Base-by-base conservation (phyloP, 2,797 vertebrate genomes). In the Geotrypetes seraphini region DNA sequence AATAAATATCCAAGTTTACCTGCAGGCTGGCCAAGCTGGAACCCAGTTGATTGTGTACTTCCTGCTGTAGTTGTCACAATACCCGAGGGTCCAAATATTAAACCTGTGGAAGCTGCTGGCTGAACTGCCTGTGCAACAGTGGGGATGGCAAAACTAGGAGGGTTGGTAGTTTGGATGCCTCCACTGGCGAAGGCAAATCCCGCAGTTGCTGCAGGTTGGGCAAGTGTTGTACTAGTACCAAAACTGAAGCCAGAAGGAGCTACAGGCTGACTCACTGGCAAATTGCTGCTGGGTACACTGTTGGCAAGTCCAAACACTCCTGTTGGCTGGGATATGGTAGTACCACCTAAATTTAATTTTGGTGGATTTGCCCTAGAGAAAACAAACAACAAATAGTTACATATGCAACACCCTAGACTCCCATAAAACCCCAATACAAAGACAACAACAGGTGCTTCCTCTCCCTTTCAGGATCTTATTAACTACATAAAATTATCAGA, bases 261-360 rank as follows among this genome's bases (percentile, higher is more conserved):
- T 1, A 62, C 21, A 2, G 66, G 45, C 15, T 63, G 61, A 54
- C 57, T 61, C 40, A 85, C 26, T 41, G 44, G 14, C 15, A 3
- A 28, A 22, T 54, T 16, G 22, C 33, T 18, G 26, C 35, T 22
- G 1, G 82, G 19, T 0, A 28, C 57, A 25, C 62, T n/a, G 27
- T 18, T 39, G 5, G 79, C 74, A 1, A 91, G 55, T 0, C 70
- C 65, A 33, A 87, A 60, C 10, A 73, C 39, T 1, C 46, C 22
- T 0, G 79, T 22, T 4, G 53, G 60, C 0, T 68, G 1, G 6
- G 78, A 34, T 3, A 70, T 71, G 36, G 84, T 10, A 9, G 79
- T 12, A 1, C 68, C 22, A 7, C 63, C 59, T 31, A 90, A 41
- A 33, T 41, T 83, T 5, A 91, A 57, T 7, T 89, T 84, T 1